Percentiles rank a stretch among this genome's conserved stretches.
These are phyloP conservation scores for Bettongia penicillata DNA, from an alignment of 2,113 vertebrate genomes.

Conservation along the genomic window DNA sequence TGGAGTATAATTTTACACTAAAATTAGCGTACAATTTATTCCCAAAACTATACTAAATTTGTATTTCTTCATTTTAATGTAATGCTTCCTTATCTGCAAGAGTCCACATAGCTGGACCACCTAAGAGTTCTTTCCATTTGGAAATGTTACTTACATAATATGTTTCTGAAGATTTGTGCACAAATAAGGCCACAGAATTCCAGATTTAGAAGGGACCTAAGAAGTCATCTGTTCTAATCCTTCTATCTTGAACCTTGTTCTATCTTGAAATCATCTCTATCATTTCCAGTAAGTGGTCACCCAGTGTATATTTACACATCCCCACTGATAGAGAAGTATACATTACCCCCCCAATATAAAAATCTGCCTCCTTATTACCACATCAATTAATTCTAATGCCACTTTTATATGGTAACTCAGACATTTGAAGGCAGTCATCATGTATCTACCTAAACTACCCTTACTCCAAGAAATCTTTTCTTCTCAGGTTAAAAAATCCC, in stretches of 20 bases:
- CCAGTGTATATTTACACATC: background rate
- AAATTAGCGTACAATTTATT: slow-evolving; percentile 21
- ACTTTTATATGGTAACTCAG: background rate
- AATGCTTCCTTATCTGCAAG: background rate
- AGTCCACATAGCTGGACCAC: background rate
- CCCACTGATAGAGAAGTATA: background rate
- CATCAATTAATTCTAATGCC: background rate
- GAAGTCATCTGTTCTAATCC: background rate
- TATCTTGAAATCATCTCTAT: background rate
- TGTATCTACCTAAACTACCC: background rate
- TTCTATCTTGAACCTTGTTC: too few relatives aligned
- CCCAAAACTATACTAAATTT: background rate
- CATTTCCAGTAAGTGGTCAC: background rate
- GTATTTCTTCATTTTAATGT: background rate
- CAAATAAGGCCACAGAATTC: background rate
- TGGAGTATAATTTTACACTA: slow-evolving; percentile 35
- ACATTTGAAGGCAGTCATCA: background rate
- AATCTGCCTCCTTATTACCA: background rate
- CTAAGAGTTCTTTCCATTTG: background rate
- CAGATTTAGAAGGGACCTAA: background rate
- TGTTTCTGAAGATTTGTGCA: background rate
- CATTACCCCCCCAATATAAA: background rate
- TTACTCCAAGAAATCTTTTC: background rate
- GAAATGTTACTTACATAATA: background rate
- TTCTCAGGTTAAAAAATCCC: background rate